phyloP scores from a whole-genome alignment of 2,888 invertebrate genomes.

The Agrochola lychnidis region DNA sequence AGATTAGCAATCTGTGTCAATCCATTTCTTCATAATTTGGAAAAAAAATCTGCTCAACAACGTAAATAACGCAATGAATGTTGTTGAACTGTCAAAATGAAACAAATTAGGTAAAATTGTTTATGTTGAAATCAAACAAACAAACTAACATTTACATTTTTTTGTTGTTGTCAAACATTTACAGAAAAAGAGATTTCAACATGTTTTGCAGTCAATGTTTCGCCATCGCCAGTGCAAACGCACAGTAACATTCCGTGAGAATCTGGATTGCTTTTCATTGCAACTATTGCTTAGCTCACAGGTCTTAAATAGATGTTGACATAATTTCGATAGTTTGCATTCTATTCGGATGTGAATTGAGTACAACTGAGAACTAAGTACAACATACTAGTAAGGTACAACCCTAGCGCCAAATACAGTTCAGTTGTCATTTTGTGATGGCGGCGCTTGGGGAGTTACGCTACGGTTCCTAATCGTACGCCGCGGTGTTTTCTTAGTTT shows the following conservation, averaged over 20 bases:
- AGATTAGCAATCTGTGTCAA: too few species aligned
- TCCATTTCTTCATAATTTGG: too few species aligned
- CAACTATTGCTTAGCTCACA: not conserved
- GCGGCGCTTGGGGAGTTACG: conserved; percentile 88
- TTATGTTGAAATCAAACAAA: too few species aligned
- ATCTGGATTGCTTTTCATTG: not conserved
- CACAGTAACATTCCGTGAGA: not conserved
- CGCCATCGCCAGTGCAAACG: too few species aligned
- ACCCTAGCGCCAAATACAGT: conserved; percentile 33
- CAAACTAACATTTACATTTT: too few species aligned
- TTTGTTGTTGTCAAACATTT: too few species aligned
- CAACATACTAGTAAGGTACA: not conserved
- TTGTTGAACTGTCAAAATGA: too few species aligned
- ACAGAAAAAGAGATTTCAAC: too few species aligned
- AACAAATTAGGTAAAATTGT: too few species aligned
- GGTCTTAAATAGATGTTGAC: not conserved
- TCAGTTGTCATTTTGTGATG: conserved; percentile 84
- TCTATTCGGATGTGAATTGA: not conserved
- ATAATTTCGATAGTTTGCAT: not conserved
- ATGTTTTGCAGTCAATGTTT: too few species aligned
- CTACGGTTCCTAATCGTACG: conserved; percentile 78
- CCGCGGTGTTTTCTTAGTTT: conserved; percentile 78
- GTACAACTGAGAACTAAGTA: not conserved
- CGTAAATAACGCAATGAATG: too few species aligned
- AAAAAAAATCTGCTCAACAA: too few species aligned